Percentiles rank a stretch among this genome's conserved stretches.
These are phyloP conservation scores for Sepioteuthis lessoniana DNA, from an alignment of 2,888 invertebrate species.

Conservation along the genomic window DNA sequence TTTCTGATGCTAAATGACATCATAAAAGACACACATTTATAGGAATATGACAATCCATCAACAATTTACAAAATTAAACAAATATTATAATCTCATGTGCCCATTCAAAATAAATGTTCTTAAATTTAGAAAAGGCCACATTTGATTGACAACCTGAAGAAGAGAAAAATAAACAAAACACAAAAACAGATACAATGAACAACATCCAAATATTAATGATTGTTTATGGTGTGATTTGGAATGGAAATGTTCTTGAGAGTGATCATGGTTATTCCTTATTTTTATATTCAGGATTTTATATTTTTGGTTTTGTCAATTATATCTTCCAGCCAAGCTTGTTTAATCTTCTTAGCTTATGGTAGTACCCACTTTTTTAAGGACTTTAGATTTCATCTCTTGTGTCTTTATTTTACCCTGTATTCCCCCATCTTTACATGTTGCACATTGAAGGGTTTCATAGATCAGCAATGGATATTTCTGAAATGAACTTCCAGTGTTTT, in stretches of 20 bases:
- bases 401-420: background rate
- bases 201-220: background rate
- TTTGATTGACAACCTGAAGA: background rate
- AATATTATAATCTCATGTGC: background rate
- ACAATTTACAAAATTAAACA: background rate
- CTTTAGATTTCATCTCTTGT: background rate
- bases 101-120: background rate
- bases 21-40: background rate
- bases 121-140: background rate
- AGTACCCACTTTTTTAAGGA: background rate
- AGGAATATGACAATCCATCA: background rate
- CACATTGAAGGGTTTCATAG: background rate
- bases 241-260: background rate
- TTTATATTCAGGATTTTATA: background rate
- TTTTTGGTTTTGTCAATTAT: background rate
- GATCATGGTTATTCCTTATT: background rate
- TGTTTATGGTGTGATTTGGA: background rate
- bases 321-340: background rate
- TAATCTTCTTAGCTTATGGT: too few relatives aligned
- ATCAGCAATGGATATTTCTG: background rate
- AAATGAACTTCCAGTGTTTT: background rate
- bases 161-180: background rate
- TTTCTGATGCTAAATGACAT: background rate
- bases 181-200: background rate
- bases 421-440: background rate